These are phyloP conservation scores for Luscinia luscinia DNA, from an alignment of 2,797 vertebrate genomes.

Conservation along the genomic window DNA sequence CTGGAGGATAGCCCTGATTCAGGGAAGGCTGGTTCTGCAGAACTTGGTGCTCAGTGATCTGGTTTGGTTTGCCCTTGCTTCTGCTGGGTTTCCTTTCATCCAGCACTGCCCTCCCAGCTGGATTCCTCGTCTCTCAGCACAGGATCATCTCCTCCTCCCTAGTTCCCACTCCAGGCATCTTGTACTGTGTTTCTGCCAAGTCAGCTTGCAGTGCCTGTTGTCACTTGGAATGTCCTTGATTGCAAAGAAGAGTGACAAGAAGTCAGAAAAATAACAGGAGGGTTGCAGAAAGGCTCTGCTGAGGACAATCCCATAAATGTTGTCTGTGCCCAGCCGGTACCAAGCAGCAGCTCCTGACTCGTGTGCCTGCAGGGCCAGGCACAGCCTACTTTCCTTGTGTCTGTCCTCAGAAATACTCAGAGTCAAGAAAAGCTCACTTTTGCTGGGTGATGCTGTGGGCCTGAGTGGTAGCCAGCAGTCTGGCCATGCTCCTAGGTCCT, in stretches of 20 bases:
- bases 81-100: not conserved
- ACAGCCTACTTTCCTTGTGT: not conserved
- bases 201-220: not conserved
- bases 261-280: not conserved
- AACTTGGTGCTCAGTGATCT: not conserved
- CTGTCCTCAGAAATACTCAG: not conserved
- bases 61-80: not conserved
- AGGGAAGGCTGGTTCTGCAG: not conserved
- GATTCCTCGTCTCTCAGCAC: not conserved
- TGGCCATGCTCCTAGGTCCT: not conserved
- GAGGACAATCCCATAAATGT: not conserved
- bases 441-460: not conserved
- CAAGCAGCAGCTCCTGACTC: not conserved
- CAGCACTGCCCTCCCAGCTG: fast-evolving
- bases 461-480: not conserved
- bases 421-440: not conserved
- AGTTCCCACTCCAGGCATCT: not conserved
- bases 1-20: not conserved
- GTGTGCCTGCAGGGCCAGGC: not conserved
- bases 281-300: not conserved
- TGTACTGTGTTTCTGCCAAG: not conserved
- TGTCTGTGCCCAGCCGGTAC: not conserved
- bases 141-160: not conserved
- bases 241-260: not conserved
- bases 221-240: slow-evolving; percentile 8